Evolutionary conservation across 2,888 invertebrate species (phyloP), one percentile per base, ranked within the genome.

Genomic region (Leptopilina drosophilae): DNA sequence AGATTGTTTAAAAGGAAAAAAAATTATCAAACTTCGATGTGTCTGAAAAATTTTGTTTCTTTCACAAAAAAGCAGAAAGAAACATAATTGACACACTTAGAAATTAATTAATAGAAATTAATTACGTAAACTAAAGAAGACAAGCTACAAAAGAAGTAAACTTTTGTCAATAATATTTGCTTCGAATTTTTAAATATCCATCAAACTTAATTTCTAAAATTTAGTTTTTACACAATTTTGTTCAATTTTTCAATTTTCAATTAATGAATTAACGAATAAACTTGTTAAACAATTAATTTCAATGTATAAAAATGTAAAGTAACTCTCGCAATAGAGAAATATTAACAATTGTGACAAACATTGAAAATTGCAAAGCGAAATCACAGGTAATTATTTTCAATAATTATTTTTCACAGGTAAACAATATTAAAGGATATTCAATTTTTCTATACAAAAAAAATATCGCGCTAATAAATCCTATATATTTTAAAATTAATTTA

Each of bases 361-460:
- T 56, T n/a, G 33, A 73, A 56, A 56, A 73, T 56, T 26, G 15
- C 56, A 59, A 56, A 73, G 26, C 56, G 73, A 33, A 53, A 73
- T 73, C 73, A 73, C 73, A 73, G 56, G 53, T 73, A 56, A 33
- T 56, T 26, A 73, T 14, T 73, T 26, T 73, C 11, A 26, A 53
- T 53, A 73, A 56, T 59, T 40, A 5, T 73, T 73, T 42, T 49
- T n/a, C 73, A 73, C 56, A 33, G 33, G n/a, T 56, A 73, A 73
- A 9, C 56, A 56, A 49, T 49, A 53, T 73, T 59, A 53, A 73
- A 73, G n/a, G 26, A 73, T 56, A 53, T 53, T n/a, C n/a, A 73
- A 56, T 56, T 73, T 73, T 73, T 64, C 33, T 64, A 26, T 11
- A 49, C 20, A 49, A 49, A 46, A 46, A 46, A 33, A 33, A 33